These are phyloP conservation scores for Ranitomeya variabilis DNA, from an alignment of 2,113 vertebrate species.

Conservation along the genomic window DNA sequence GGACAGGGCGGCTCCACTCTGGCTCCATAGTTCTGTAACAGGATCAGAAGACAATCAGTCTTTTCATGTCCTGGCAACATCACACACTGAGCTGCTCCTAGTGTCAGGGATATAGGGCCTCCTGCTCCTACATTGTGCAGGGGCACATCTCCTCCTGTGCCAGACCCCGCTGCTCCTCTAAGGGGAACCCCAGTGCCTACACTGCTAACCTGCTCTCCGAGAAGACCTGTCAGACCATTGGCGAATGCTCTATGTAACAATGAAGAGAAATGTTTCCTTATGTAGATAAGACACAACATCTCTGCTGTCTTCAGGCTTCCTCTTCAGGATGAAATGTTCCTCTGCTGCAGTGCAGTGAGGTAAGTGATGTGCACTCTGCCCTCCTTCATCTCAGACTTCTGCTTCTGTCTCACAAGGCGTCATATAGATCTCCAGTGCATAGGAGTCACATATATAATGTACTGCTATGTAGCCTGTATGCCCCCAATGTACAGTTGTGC, in stretches of 20 bases:
- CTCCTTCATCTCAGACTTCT: neutral
- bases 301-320: neutral
- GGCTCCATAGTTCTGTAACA: conserved; percentile 11
- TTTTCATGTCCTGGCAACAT: conserved; percentile 30
- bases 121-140: neutral
- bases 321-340: neutral
- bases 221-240: neutral
- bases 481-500: too few relatives aligned
- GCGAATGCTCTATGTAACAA: neutral
- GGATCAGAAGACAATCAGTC: conserved; percentile 43
- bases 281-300: neutral
- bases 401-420: too few relatives aligned
- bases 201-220: neutral
- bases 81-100: neutral
- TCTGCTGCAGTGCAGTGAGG: neutral
- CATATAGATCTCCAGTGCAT: neutral
- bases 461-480: too few relatives aligned
- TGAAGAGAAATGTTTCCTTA: conserved; percentile 13
- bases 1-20: neutral
- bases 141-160: neutral
- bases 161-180: neutral
- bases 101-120: neutral
- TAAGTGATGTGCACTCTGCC: neutral
- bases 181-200: neutral
- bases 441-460: neutral